A percentile compares a stretch with the other conserved stretches of the same genome.
Evolutionary conservation across 2,888 invertebrate genomes (phyloP).

Genomic region (Adela reaumurella): DNA sequence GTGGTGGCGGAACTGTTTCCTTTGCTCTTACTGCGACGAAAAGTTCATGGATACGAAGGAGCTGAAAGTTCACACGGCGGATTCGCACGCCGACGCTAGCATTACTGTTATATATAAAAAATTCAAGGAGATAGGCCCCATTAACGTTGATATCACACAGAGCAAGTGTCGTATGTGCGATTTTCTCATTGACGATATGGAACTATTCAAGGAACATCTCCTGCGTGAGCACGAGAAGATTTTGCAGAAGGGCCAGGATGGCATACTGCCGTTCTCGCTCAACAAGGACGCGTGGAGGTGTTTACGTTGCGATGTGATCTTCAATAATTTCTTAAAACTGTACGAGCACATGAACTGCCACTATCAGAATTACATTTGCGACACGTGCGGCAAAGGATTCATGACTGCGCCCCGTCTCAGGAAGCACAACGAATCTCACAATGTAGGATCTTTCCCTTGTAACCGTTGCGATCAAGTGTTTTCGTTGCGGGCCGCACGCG

Average conservation of each 20-base stretch:
- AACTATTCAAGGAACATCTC: slow-evolving; percentile 27
- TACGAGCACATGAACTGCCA: slow-evolving; percentile 47
- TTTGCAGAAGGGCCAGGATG: slow-evolving; percentile 30
- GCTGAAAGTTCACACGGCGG: slow-evolving; percentile 29
- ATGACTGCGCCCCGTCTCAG: slow-evolving; percentile 39
- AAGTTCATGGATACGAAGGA: slow-evolving; percentile 30
- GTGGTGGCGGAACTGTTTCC: slow-evolving; percentile 40
- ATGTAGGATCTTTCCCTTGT: slow-evolving; percentile 38
- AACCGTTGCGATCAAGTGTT: slow-evolving; percentile 34
- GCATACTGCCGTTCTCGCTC: slow-evolving; percentile 34
- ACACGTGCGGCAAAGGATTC: slow-evolving; percentile 42
- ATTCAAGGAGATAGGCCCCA: slow-evolving; percentile 42
- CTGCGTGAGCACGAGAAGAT: slow-evolving; percentile 31
- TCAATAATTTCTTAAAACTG: slow-evolving; percentile 40
- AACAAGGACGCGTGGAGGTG: slow-evolving; percentile 40
- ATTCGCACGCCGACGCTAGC: slow-evolving; percentile 25
- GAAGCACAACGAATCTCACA: slow-evolving; percentile 42
- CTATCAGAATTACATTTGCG: slow-evolving; percentile 44
- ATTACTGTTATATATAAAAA: slow-evolving; percentile 40
- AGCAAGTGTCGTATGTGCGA: slow-evolving; percentile 30
- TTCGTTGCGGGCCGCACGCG: slow-evolving; percentile 33
- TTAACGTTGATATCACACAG: slow-evolving; percentile 36
- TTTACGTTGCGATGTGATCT: slow-evolving; percentile 29
- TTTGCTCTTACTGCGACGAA: slow-evolving; percentile 41
- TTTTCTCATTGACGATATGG: slow-evolving; percentile 20